These are phyloP conservation scores for Lochmaea crataegi DNA, from an alignment of 2,888 invertebrate species.

Conservation along the genomic window DNA sequence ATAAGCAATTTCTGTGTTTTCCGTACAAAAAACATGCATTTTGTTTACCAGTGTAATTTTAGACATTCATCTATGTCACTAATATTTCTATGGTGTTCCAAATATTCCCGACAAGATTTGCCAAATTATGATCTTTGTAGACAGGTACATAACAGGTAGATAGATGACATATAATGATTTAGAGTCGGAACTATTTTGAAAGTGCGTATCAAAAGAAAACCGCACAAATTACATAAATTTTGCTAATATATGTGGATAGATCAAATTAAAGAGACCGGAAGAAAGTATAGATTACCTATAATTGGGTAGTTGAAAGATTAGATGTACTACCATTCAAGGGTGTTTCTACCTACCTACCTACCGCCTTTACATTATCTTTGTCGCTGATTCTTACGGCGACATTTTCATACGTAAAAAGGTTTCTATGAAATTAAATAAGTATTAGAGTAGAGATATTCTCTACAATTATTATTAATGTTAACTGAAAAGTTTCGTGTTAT, in stretches of 20 bases:
- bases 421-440: neutral
- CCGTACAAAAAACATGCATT: too few relatives aligned
- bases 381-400: conserved; percentile 10
- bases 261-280: conserved; percentile 30
- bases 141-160: conserved; percentile 13
- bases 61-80: neutral
- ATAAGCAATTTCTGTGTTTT: too few relatives aligned
- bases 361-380: conserved; percentile 33
- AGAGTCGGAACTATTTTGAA: conserved; percentile 23
- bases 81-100: neutral
- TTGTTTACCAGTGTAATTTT: too few relatives aligned
- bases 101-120: neutral
- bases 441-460: neutral
- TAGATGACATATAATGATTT: conserved; percentile 20
- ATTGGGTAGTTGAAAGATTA: conserved; percentile 24
- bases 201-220: conserved; percentile 15
- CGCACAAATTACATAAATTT: conserved; percentile 31
- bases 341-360: conserved; percentile 28
- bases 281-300: conserved; percentile 21
- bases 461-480: too few relatives aligned
- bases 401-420: neutral
- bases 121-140: neutral
- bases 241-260: conserved; percentile 33
- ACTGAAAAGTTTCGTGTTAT: too few relatives aligned
- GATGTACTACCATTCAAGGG: conserved; percentile 20